Evolutionary conservation across 2,113 vertebrate genomes (phyloP), one percentile per base, ranked within the genome.

Genomic region (Columba livia): DNA sequence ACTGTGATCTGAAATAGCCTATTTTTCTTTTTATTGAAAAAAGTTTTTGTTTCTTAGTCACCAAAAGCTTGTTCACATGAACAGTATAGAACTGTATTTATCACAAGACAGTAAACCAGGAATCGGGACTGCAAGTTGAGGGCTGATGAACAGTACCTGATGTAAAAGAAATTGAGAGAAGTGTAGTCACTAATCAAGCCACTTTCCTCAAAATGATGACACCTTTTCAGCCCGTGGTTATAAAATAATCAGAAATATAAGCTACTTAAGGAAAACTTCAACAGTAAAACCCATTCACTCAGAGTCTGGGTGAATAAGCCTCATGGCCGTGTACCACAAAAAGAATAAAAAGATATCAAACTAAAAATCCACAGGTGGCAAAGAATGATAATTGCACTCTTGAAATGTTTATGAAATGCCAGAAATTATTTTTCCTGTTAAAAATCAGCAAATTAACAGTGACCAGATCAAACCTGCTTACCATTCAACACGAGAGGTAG

Each of bases 191-290:
- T 50, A 19, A 51, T 23, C 34, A 90, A 83, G 78, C 23, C 11
- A 36, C 28, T 61, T 50, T 26, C 57, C 48, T 61, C 42, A 58
- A 44, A 85, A 57, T 51, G 15, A 15, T 78, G 47, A 47, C 40
- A 50, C 8, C 36, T 82, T 81, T 64, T 75, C 53, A 53, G 36
- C 11, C 10, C 36, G 48, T 42, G 40, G 29, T 85, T 74, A 72
- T 54, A n/a, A 85, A 78, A 24, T 5, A 69, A n/a, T 40, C 58
- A 93, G 65, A 95, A 85, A 53, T 56, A 31, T 65, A 74, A 89
- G 62, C 34, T 82, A 11, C 47, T 58, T 72, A 50, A 83, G 44
- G 50, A 89, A 69, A 28, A 72, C 56, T 61, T 81, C 50, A 42
- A 32, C 24, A 53, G 42, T 23, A 60, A 53, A 88, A 81, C 11